A percentile compares a stretch with the other conserved stretches of the same genome.
Evolutionary conservation across 2,797 vertebrate species (phyloP).

Genomic region (Onychomys leucogaster): DNA sequence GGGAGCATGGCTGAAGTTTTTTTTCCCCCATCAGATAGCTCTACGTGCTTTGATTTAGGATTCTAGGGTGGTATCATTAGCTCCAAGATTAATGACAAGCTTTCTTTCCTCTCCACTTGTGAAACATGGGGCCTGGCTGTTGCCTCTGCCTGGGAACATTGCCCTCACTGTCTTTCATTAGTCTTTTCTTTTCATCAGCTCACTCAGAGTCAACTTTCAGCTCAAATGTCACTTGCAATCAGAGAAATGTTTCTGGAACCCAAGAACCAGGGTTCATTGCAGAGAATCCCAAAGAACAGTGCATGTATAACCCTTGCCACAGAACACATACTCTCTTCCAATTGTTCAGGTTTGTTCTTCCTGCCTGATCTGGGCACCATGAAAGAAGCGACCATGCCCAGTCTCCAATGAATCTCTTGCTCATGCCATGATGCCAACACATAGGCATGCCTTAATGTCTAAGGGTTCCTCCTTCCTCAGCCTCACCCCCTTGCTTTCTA

Average conservation of each 20-base stretch:
- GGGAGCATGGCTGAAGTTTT: background rate
- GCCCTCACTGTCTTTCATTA: background rate
- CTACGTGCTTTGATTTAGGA: background rate
- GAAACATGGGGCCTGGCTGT: background rate
- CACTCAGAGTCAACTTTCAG: constrained; percentile 25
- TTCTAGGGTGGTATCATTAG: background rate
- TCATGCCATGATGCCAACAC: background rate
- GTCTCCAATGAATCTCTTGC: background rate
- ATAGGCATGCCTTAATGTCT: background rate
- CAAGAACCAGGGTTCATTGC: background rate
- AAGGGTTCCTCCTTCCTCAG: background rate
- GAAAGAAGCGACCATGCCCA: background rate
- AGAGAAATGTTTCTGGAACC: constrained; percentile 16
- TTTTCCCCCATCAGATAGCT: background rate
- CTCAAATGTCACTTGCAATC: constrained; percentile 12
- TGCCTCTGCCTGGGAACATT: background rate
- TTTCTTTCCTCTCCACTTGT: background rate
- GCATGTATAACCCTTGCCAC: background rate
- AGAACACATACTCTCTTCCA: background rate
- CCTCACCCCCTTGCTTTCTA: background rate
- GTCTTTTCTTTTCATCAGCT: background rate
- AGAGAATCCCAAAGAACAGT: background rate
- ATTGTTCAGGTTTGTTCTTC: background rate
- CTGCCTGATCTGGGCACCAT: background rate
- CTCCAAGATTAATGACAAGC: constrained; percentile 18